A percentile compares a stretch with the other conserved stretches of the same genome.
These are phyloP conservation scores for Subacronicta megacephala DNA, from an alignment of 2,888 invertebrate species.

Conservation along the genomic window DNA sequence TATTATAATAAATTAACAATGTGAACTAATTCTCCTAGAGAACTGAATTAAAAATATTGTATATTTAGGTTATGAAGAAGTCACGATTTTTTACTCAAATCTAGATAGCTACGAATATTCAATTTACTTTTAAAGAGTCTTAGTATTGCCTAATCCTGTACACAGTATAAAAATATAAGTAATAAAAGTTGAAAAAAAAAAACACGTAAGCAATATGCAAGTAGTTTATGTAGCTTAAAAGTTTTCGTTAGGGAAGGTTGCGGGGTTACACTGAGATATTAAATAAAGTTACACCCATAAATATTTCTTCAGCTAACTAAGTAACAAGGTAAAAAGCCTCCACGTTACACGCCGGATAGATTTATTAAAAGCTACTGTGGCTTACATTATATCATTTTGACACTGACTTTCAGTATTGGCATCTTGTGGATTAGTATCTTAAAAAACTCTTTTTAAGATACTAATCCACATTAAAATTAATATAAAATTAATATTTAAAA, in stretches of 20 bases:
- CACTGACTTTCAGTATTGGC: conserved; percentile 10
- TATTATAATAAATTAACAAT: too few species aligned
- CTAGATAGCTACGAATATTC: neutral
- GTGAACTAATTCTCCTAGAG: too few species aligned
- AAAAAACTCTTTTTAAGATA: too few species aligned
- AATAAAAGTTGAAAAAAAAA: conserved; percentile 18
- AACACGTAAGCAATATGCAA: conserved; percentile 49
- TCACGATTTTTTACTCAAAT: too few species aligned
- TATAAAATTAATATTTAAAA: too few species aligned
- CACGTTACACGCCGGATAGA: conserved; percentile 56
- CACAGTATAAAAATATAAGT: neutral
- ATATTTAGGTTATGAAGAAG: too few species aligned
- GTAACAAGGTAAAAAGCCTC: conserved; percentile 75
- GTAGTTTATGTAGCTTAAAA: conserved; percentile 80
- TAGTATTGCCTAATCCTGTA: neutral
- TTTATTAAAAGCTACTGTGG: conserved; percentile 52
- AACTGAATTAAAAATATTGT: too few species aligned
- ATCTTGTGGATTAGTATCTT: neutral
- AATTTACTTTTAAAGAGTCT: too few species aligned
- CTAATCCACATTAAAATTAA: too few species aligned
- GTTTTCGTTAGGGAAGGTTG: conserved; percentile 70
- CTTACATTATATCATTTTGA: conserved; percentile 52
- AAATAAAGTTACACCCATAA: conserved; percentile 89
- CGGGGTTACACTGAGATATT: conserved; percentile 75
- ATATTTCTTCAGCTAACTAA: conserved; percentile 87